phyloP scores from a whole-genome alignment of 53 echinoderm and acorn worm genomes.

The Henricia sp. region DNA sequence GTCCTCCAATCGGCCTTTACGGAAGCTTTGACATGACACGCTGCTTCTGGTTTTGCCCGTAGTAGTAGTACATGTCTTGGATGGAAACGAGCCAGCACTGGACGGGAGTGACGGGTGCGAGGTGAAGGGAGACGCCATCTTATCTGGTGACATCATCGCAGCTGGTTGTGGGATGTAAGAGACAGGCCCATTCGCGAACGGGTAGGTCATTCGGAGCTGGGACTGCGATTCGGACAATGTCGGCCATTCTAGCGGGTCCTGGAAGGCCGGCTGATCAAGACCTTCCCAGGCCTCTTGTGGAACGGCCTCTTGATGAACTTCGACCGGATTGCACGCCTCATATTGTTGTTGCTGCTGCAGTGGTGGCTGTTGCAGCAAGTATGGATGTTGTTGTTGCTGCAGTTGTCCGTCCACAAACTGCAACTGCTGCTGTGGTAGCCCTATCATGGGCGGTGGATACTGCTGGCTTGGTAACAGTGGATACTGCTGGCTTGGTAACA shows the following conservation, averaged over 20 bases:
- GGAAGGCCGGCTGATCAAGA: not conserved
- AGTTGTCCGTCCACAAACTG: not conserved
- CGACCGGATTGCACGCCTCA: not conserved
- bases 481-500: not conserved
- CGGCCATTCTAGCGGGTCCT: conserved; percentile 47
- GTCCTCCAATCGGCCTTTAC: not conserved
- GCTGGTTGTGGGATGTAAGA: not conserved
- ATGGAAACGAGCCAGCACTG: conserved; percentile 37
- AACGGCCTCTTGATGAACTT: not conserved
- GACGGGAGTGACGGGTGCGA: conserved; percentile 14
- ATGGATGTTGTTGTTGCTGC: conserved; percentile 2
- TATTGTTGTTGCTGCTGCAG: conserved; percentile 6
- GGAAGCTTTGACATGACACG: conserved; percentile 25
- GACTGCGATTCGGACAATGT: conserved; percentile 37
- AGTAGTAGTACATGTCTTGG: not conserved
- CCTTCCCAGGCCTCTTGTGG: not conserved
- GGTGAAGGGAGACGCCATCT: conserved; percentile 11
- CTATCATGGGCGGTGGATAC: not conserved
- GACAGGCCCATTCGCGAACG: conserved; percentile 11
- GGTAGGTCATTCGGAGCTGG: not conserved
- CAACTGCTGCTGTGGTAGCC: not conserved
- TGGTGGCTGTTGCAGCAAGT: not conserved
- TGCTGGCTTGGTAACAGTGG: conserved; percentile 8
- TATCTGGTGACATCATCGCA: not conserved
- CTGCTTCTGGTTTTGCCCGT: not conserved